Evolutionary conservation across 2,113 vertebrate genomes (phyloP), one percentile per base, ranked within the genome.

Genomic region (Alces alces): DNA sequence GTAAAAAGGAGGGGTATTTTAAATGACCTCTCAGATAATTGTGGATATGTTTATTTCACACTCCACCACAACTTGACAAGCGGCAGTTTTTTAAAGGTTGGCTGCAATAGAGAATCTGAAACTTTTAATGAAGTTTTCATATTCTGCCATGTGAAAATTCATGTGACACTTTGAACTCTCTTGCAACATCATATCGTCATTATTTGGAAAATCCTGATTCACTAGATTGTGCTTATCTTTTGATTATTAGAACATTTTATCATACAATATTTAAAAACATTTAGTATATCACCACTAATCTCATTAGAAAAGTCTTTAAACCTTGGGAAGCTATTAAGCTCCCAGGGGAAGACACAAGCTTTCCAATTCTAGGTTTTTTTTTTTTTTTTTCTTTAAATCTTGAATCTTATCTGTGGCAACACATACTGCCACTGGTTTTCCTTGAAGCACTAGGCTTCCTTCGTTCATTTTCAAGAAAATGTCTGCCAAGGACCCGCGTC

Each of bases 381-480:
- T 82, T 45, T 93, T n/a, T n/a, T 94, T 90, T 79, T 45, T 39
- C 78, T 82, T 83, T 47, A 83, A 43, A 52, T 52, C 58, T 90
- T 86, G 91, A 88, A 88, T 89, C 90, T 88, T 85, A 83, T 57
- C 83, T 94, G 89, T 82, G 73, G n/a, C 43, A 66, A 58, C 47
- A 91, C 60, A 52, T 23, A 93, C 30, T 12, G 28, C 83, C 91
- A n/a, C 23, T 64, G 58, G 14, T 87, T 93, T 93, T 94, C 60
- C 88, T 93, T 66, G 76, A 94, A 86, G n/a, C 58, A 61, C 64
- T 3, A 90, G 58, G 27, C 25, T 73, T 95, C 21, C 55, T 70
- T 85, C 2, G 5, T 39, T 92, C 45, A 47, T 93, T 96, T 96
- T 89, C 80, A 90, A 88, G 57, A 87, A 93, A 92, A 90, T 13